These are phyloP conservation scores for Gallinago jamesoni DNA, from an alignment of 2,113 vertebrate species.

Conservation along the genomic window DNA sequence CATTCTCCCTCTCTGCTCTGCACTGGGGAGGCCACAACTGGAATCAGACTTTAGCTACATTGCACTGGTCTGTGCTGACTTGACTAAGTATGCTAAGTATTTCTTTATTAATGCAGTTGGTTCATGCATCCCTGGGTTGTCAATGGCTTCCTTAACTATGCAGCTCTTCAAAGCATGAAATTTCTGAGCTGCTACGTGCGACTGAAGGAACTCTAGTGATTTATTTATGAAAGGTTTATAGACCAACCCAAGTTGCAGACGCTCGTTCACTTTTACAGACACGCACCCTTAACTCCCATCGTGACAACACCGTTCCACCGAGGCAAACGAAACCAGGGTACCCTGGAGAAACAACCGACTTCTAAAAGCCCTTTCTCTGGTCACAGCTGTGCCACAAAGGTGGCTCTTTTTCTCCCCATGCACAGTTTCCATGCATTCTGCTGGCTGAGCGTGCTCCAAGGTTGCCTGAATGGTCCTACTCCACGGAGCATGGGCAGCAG, in stretches of 20 bases:
- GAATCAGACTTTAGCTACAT: neutral
- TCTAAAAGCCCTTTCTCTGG: neutral
- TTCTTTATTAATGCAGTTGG: neutral
- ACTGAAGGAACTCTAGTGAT: neutral
- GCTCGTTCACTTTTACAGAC: neutral
- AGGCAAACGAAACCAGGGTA: neutral
- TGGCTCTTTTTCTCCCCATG: neutral
- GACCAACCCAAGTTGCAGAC: neutral
- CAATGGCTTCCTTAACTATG: neutral
- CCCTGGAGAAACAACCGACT: accelerated
- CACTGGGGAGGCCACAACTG: no score
- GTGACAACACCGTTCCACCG: neutral
- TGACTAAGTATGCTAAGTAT: neutral
- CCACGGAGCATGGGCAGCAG: neutral
- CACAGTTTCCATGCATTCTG: neutral
- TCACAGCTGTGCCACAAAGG: neutral
- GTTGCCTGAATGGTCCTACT: neutral
- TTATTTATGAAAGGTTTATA: neutral
- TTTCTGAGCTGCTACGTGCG: neutral
- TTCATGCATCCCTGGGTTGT: neutral
- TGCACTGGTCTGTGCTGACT: neutral
- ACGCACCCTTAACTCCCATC: neutral
- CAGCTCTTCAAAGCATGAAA: neutral
- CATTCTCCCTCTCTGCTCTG: no score
- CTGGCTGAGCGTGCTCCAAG: neutral